Conservation (phyloP, 2,797 vertebrate species). For the Sebastes variabilis region DNA sequence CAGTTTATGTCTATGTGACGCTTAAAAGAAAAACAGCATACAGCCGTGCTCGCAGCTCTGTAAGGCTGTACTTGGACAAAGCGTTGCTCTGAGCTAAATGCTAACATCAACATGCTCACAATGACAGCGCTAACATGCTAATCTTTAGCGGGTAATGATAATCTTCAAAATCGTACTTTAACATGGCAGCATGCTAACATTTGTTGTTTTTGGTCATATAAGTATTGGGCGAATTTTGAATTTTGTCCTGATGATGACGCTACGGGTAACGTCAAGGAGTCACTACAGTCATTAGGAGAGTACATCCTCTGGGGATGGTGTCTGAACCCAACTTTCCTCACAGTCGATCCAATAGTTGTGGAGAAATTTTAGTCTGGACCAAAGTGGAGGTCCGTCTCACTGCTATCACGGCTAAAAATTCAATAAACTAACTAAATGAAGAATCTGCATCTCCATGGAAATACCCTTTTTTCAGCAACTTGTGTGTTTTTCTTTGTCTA, state of each 20-base stretch:
- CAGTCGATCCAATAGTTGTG: background rate
- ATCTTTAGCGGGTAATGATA: background rate
- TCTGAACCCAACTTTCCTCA: background rate
- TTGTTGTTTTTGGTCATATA: background rate
- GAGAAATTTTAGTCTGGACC: background rate
- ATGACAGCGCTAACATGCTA: no score
- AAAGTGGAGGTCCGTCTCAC: background rate
- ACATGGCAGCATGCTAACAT: background rate
- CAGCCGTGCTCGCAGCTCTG: background rate
- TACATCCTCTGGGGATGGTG: background rate
- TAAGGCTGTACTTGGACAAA: background rate
- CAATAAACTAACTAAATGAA: background rate
- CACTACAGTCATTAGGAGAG: background rate
- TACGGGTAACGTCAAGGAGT: background rate
- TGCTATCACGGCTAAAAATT: background rate
- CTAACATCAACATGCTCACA: background rate
- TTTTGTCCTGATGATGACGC: background rate
- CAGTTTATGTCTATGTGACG: background rate
- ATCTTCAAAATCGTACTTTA: no score
- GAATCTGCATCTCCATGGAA: background rate
- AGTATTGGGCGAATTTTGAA: background rate
- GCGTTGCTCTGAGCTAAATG: background rate
- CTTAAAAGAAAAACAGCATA: background rate
- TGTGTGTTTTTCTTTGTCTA: background rate
- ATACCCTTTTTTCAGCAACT: background rate